phyloP scores from a whole-genome alignment of 2,888 invertebrate species.

The Nomada ferruginata region DNA sequence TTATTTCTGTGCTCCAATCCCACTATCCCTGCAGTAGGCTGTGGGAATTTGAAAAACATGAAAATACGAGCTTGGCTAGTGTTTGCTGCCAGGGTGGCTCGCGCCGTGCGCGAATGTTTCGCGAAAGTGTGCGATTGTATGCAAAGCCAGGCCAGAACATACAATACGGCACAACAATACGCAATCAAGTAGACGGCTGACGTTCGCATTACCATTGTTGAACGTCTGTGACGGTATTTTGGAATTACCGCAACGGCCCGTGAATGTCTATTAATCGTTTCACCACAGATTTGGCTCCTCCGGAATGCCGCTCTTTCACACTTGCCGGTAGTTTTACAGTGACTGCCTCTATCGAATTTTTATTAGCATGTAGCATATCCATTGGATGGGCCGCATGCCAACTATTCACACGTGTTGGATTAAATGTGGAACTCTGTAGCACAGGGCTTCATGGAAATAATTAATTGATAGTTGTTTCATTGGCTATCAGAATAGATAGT shows the following conservation, averaged over 20 bases:
- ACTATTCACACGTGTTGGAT: too few relatives aligned
- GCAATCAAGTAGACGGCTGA: conserved; percentile 82
- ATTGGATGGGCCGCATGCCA: too few relatives aligned
- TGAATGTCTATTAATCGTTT: conserved; percentile 30
- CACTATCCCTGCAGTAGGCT: neutral
- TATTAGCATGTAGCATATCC: neutral
- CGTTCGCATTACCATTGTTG: conserved; percentile 80
- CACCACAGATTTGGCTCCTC: neutral
- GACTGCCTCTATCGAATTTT: neutral
- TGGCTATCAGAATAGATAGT: too few relatives aligned
- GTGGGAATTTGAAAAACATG: conserved; percentile 5
- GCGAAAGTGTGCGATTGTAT: conserved; percentile 71
- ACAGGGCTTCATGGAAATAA: too few relatives aligned
- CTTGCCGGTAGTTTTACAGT: neutral
- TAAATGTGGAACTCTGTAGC: too few relatives aligned
- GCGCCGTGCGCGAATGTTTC: conserved; percentile 48
- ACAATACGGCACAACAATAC: conserved; percentile 81
- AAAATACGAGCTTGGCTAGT: conserved; percentile 16
- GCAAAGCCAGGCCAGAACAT: conserved; percentile 58
- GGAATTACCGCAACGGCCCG: conserved; percentile 71
- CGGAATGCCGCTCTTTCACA: neutral
- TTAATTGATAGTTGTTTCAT: too few relatives aligned
- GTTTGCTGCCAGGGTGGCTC: conserved; percentile 32
- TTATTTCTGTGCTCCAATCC: too few relatives aligned
- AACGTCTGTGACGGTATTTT: conserved; percentile 73